Percentiles rank a stretch among this genome's conserved stretches.
These are phyloP conservation scores for Nipponia nippon DNA, from an alignment of 2,113 vertebrate species.

Conservation along the genomic window DNA sequence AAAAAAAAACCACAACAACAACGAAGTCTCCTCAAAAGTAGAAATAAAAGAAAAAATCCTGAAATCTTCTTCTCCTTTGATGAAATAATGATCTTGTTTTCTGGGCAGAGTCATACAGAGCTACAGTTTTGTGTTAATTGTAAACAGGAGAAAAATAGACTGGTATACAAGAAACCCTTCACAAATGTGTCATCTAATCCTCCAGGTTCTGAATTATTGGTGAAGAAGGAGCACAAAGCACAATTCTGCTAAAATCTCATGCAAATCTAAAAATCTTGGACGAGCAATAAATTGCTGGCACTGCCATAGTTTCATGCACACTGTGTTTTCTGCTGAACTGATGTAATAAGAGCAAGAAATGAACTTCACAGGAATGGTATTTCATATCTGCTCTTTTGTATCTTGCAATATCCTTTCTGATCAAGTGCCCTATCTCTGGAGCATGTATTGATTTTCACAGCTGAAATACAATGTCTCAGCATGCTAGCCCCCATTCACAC, in stretches of 20 bases:
- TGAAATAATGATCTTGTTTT: not conserved
- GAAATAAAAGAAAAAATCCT: not conserved
- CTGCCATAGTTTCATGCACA: not conserved
- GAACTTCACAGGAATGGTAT: conserved; percentile 62
- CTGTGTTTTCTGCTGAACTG: conserved; percentile 27
- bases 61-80: not conserved
- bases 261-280: conserved; percentile 15
- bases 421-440: conserved; percentile 68
- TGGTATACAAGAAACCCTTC: not conserved
- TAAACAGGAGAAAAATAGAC: not conserved
- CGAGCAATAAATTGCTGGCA: not conserved
- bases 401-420: conserved; percentile 75
- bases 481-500: conserved; percentile 16
- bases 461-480: conserved; percentile 60
- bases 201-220: not conserved
- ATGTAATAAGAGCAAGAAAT: conserved; percentile 67
- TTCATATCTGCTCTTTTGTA: conserved; percentile 66
- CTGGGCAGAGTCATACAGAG: not conserved
- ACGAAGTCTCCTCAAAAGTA: not conserved
- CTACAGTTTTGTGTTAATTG: not conserved
- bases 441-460: conserved; percentile 69
- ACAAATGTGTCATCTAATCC: not conserved
- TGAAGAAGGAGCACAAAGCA: not conserved
- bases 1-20: not conserved
- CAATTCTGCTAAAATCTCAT: not conserved